phyloP scores from a whole-genome alignment of 2,797 vertebrate genomes.

The Cyclopterus lumpus region DNA sequence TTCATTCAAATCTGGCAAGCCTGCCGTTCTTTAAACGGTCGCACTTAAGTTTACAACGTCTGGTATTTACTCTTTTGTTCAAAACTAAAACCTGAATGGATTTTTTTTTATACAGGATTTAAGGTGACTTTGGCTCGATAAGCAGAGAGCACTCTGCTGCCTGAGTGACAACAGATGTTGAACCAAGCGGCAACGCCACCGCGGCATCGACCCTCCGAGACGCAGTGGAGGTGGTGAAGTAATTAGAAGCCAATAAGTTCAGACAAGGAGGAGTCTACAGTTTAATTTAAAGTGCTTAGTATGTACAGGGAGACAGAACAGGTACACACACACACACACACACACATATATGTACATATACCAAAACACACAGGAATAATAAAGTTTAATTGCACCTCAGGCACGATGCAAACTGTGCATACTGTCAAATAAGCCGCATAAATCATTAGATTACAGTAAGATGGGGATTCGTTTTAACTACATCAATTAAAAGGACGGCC shows the following conservation, averaged over 20 bases:
- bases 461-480: slow-evolving; percentile 44
- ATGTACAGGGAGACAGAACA: slow-evolving; percentile 13
- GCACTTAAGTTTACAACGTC: not conserved
- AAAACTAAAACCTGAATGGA: not conserved
- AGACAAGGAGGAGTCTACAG: slow-evolving; percentile 23
- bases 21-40: not conserved
- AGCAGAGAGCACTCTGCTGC: not conserved
- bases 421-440: slow-evolving; percentile 38
- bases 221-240: slow-evolving; percentile 11
- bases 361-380: slow-evolving; percentile 31
- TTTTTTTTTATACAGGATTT: not conserved
- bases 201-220: not conserved
- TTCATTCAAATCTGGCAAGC: not conserved
- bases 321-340: slow-evolving; percentile 4
- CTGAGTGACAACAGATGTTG: not conserved
- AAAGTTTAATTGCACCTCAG: slow-evolving; percentile 54
- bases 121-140: not conserved
- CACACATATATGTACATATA: not conserved
- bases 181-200: not conserved
- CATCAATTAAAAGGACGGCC: slow-evolving; percentile 23
- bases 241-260: slow-evolving; percentile 54
- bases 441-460: slow-evolving; percentile 41
- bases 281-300: slow-evolving; percentile 63
- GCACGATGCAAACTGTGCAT: slow-evolving; percentile 37
- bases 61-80: not conserved